Evolutionary conservation across 2,113 vertebrate species (phyloP), one percentile per base, ranked within the genome.

Genomic region (Puffinus mauretanicus): DNA sequence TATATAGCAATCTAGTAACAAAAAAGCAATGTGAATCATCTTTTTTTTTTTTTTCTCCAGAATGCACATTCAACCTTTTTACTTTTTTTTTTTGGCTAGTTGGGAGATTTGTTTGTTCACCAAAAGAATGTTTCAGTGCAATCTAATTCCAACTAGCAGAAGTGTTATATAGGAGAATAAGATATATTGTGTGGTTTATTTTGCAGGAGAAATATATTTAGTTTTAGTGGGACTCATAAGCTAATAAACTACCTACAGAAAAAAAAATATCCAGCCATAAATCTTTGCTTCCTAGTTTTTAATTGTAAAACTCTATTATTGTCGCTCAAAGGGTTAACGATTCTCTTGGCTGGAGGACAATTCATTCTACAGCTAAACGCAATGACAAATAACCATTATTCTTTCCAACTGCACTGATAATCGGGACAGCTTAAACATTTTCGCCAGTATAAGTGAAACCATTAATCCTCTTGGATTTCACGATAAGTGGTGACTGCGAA

Each of bases 371-470:
- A 96, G 98, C 98, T 98, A 98, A 99, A 99, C 98, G 98, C 98
- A 98, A 98, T 99, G 99, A 99, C 99, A 99, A 99, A 99, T 99
- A 99, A 99, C 99, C 99, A 99, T 99, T 99, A 99, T 99, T 99
- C 99, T 99, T 99, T 99, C 99, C 98, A 98, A 98, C 98, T 97
- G 98, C 98, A 98, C 99, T 99, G 99, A 99, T 99, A 99, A 99
- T 99, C 98, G 96, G 98, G 99, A 99, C 99, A 99, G 99, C 98
- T 99, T 99, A 99, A 99, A 99, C 99, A 99, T 99, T 99, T 99
- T 99, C 98, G 98, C 98, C 97, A 97, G 98, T 98, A 98, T 98
- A 99, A 99, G 99, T 99, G 99, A 99, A 99, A 99, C 99, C 99
- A 99, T 99, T 99, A 99, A 99, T 99, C 99, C 99, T 99, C 98